Evolutionary conservation across 2,113 vertebrate genomes (phyloP).

Genomic region (Pungitius pungitius): DNA sequence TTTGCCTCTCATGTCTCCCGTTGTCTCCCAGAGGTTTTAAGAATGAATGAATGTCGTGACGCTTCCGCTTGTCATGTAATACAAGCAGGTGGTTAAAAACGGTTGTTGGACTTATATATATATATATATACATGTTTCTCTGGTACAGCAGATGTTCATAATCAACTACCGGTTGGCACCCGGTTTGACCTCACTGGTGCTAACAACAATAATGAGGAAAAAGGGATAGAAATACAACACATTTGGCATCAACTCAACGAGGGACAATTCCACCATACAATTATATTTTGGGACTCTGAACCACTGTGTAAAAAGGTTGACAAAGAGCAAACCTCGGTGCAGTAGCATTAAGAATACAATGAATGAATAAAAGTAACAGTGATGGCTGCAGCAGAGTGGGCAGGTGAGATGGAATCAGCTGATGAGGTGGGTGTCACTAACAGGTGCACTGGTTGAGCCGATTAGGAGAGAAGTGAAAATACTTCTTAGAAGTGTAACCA

Average conservation of each 20-base stretch:
- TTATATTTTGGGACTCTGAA: background rate
- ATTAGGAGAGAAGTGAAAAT: too few relatives aligned
- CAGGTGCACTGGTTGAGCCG: too few relatives aligned
- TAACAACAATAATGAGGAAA: constrained; percentile 3
- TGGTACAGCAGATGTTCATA: background rate
- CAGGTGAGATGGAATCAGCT: background rate
- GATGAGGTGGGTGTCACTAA: too few relatives aligned
- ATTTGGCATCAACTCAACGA: background rate
- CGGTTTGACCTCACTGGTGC: background rate
- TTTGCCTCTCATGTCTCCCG: background rate
- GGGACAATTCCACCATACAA: background rate
- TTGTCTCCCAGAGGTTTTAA: background rate
- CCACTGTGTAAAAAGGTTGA: constrained; percentile 8
- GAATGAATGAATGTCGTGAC: background rate
- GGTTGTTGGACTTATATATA: background rate
- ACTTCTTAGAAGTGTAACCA: background rate
- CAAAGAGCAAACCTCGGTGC: background rate
- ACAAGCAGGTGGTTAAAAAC: background rate
- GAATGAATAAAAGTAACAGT: background rate
- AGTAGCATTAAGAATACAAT: background rate
- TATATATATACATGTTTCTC: background rate
- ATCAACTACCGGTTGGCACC: background rate
- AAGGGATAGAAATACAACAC: background rate
- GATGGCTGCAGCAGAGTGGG: too few relatives aligned
- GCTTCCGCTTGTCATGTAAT: background rate